Percentiles rank a stretch among this genome's conserved stretches.
Evolutionary conservation across 2,797 vertebrate species (phyloP).

Genomic region (Todus mexicanus): DNA sequence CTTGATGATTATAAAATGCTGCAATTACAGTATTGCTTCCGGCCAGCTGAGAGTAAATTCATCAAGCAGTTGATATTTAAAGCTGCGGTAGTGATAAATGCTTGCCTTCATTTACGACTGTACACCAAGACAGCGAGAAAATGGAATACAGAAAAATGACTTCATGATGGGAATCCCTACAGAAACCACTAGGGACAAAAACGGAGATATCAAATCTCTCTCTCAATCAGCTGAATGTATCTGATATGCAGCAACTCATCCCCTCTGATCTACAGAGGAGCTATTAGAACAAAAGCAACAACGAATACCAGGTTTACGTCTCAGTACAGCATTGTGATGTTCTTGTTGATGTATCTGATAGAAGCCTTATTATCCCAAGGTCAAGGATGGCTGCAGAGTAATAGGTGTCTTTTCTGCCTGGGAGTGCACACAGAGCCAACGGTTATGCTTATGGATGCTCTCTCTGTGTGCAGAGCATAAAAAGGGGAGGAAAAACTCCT

Average conservation of each 20-base stretch:
- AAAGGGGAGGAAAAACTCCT: background rate
- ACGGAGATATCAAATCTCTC: background rate
- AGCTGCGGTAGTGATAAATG: slow-evolving; percentile 55
- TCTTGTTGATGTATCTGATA: background rate
- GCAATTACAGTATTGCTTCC: slow-evolving; percentile 67
- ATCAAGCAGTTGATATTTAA: slow-evolving; percentile 63
- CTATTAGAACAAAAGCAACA: background rate
- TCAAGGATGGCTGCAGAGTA: background rate
- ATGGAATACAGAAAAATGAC: background rate
- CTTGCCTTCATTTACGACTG: slow-evolving; percentile 40
- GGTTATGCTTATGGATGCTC: background rate
- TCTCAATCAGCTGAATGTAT: background rate
- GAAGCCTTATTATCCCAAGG: background rate
- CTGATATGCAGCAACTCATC: background rate
- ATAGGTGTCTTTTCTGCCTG: background rate
- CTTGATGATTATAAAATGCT: slow-evolving; percentile 67
- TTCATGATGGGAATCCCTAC: slow-evolving; percentile 43
- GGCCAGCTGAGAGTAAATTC: slow-evolving; percentile 68
- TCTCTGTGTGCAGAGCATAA: background rate
- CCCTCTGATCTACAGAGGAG: background rate
- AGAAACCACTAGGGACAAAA: slow-evolving; percentile 1
- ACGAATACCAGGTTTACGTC: background rate
- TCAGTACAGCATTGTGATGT: too few relatives aligned
- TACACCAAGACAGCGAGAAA: slow-evolving; percentile 23
- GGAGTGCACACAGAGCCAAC: background rate